These are phyloP conservation scores for Apodemia hepburni DNA, from an alignment of 2,888 invertebrate genomes.

Conservation along the genomic window DNA sequence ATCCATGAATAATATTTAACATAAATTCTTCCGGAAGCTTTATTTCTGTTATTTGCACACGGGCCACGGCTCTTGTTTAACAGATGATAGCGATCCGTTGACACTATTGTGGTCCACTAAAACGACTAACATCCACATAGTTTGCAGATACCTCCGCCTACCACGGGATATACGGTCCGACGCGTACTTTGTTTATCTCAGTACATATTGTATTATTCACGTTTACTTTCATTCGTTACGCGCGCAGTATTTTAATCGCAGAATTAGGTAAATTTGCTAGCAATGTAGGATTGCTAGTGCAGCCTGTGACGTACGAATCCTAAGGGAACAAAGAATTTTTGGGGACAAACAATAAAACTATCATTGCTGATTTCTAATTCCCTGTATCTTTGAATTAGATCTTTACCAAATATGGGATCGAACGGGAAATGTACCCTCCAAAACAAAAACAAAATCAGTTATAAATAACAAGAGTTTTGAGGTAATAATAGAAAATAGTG, in stretches of 20 bases:
- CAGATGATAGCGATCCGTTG: conserved; percentile 3
- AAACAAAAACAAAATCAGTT: too few species aligned
- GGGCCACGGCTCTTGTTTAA: conserved; percentile 7
- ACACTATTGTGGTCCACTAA: conserved; percentile 1
- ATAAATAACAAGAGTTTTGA: too few species aligned
- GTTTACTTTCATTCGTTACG: conserved; percentile 62
- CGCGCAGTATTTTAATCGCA: conserved; percentile 36
- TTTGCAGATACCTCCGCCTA: conserved; percentile 36
- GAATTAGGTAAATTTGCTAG: conserved; percentile 24
- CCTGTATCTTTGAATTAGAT: too few species aligned
- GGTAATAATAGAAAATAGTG: too few species aligned
- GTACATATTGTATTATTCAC: conserved; percentile 39
- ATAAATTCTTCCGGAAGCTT: not conserved
- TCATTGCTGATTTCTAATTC: too few species aligned
- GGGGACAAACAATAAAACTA: too few species aligned
- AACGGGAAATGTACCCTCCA: too few species aligned
- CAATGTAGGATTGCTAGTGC: not conserved
- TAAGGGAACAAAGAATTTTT: too few species aligned
- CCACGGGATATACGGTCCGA: conserved; percentile 64
- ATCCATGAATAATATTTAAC: conserved; percentile 49
- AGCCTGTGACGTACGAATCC: too few species aligned
- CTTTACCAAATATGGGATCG: too few species aligned
- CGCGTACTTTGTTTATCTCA: conserved; percentile 57
- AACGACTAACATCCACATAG: conserved; percentile 7
- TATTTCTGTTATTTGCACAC: not conserved